Evolutionary conservation across 2,888 invertebrate species (phyloP), one percentile per base, ranked within the genome.

Genomic region (Horisme vitalbata): DNA sequence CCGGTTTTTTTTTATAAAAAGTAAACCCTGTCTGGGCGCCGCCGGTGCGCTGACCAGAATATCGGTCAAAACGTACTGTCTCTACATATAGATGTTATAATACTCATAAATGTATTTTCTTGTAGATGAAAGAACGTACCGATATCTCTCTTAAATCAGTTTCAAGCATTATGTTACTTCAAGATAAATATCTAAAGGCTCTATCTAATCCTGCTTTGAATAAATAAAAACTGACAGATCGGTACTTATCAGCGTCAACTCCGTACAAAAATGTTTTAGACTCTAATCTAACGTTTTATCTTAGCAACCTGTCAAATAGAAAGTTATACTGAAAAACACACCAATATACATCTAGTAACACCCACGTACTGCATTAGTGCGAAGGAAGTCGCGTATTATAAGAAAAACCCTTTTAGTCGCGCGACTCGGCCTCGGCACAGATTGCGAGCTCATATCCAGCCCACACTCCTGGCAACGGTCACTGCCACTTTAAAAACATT

Each of bases 391-490:
- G 62, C 60, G 58, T 63, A 65, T 67, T 69, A 71, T 62, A 57
- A 67, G 65, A 67, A 73, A 61, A 55, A 57, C 56, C 61, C 55
- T 57, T 61, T 57, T 60, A 65, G 49, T 45, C 41, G 38, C 41
- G 39, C 43, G 46, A 33, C 50, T 27, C 41, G 79, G 59, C 83
- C 83, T 66, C 79, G 84, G 77, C 83, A 79, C 64, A 77, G 70
- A 77, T 84, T 57, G 67, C 67, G 53, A 57, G 60, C 66, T 71
- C 60, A 63, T 63, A 65, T 69, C 61, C 76, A 55, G 61, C 84
- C 84, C 80, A 84, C 86, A 76, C 79, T 64, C 64, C 75, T 83
- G 83, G 79, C 83, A 82, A 57, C 62, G 50, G 47, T 60, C 57
- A 50, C 59, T 61, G 61, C 63, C 61, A 64, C 63, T 70, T 65